Conservation (phyloP, 2,113 vertebrate genomes). For the Nesospiza acunhae region DNA sequence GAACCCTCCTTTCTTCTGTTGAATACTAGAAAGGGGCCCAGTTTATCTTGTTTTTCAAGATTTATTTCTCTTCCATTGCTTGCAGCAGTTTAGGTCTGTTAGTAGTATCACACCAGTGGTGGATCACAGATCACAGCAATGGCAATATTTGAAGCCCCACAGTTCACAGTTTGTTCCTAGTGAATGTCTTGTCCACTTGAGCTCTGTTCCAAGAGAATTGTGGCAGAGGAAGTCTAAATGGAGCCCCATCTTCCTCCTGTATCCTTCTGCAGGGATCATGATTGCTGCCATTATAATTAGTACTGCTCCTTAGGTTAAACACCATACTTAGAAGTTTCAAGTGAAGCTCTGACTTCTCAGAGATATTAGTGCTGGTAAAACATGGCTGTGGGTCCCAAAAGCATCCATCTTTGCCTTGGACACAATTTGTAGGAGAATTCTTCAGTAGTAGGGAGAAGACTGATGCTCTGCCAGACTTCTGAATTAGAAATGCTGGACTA, state of each 20-base stretch:
- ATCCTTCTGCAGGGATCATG: neutral
- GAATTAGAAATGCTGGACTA: neutral
- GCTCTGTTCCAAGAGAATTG: neutral
- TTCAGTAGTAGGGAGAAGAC: neutral
- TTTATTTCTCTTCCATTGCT: neutral
- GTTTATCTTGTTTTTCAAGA: neutral
- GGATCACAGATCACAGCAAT: neutral
- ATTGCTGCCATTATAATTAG: neutral
- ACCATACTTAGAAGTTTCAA: neutral
- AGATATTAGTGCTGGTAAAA: neutral
- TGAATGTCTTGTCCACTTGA: neutral
- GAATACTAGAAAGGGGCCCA: neutral
- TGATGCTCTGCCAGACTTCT: neutral
- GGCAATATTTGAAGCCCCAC: neutral
- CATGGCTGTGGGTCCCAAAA: neutral
- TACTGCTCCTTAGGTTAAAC: neutral
- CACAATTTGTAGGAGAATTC: neutral
- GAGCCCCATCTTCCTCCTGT: neutral
- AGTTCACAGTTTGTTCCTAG: neutral
- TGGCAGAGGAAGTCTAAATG: neutral
- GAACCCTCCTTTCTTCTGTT: neutral
- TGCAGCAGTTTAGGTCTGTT: neutral
- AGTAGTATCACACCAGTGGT: neutral
- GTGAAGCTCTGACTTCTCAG: neutral
- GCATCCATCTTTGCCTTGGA: neutral